phyloP scores from a whole-genome alignment of 2,797 vertebrate genomes.

The Poecilia velifera region DNA sequence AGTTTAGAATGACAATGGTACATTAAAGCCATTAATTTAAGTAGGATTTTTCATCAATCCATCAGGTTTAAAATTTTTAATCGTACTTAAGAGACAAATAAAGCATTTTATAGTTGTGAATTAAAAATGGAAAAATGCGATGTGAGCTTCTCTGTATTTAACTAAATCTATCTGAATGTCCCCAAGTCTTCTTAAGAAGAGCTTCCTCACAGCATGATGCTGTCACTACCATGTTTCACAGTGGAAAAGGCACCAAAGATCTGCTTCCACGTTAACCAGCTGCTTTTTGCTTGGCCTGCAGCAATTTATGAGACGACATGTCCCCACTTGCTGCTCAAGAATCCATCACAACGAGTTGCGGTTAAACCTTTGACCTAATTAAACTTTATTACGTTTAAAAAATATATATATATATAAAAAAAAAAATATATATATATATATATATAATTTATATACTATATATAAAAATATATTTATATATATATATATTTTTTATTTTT shows the following conservation, averaged over 20 bases:
- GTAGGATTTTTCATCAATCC: too few relatives aligned
- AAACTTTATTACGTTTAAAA: background rate
- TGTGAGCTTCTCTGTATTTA: background rate
- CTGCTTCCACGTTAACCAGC: background rate
- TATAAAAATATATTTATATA: too few relatives aligned
- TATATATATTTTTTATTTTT: too few relatives aligned
- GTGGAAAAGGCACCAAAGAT: background rate
- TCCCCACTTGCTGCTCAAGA: background rate
- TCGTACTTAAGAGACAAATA: background rate
- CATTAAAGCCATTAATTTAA: too few relatives aligned
- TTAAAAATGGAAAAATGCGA: background rate
- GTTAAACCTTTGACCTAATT: background rate
- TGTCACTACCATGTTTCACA: background rate
- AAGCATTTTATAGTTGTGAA: background rate
- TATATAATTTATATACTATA: too few relatives aligned
- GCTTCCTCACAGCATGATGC: background rate
- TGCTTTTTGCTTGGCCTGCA: background rate
- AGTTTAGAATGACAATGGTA: too few relatives aligned
- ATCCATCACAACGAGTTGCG: background rate
- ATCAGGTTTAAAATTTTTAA: too few relatives aligned
- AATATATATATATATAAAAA: too few relatives aligned
- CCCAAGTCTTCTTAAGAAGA: background rate
- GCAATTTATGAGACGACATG: background rate
- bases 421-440: too few relatives aligned
- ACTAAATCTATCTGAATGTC: background rate